Conservation (phyloP, 2,797 vertebrate genomes). For the Graptemys geographica region DNA sequence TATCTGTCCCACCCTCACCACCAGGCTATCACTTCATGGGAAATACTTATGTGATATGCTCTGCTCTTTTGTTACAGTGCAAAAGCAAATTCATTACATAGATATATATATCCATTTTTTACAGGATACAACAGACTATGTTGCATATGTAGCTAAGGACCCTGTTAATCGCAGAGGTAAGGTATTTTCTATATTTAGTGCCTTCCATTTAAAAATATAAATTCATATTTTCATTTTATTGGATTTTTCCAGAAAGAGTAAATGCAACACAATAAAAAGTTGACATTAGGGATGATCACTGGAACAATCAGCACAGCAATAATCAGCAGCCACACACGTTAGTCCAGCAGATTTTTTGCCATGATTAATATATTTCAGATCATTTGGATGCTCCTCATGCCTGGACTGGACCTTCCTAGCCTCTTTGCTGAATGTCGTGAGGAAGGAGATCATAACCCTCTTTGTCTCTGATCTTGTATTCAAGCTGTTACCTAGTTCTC, state of each 20-base stretch:
- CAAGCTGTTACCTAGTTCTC: not conserved
- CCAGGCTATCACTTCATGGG: not conserved
- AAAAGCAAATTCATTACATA: not conserved
- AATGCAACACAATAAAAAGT: not conserved
- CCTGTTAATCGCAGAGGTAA: constrained; percentile 99
- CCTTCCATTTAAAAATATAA: constrained; percentile 10
- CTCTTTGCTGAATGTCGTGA: not conserved
- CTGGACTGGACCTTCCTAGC: not conserved
- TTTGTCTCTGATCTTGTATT: constrained; percentile 3
- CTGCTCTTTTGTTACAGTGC: constrained; percentile 1
- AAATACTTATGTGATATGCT: not conserved
- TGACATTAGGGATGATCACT: not conserved
- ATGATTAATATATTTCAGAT: not conserved
- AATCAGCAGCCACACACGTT: not conserved
- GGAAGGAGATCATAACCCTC: not conserved
- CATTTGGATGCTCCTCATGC: not conserved
- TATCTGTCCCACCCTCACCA: not conserved
- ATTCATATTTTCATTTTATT: not conserved
- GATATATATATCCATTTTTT: constrained; percentile 17
- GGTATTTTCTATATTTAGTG: constrained; percentile 34
- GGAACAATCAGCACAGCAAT: not conserved
- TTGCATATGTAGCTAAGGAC: constrained; percentile 99
- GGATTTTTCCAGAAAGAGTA: not conserved
- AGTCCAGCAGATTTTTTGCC: not conserved
- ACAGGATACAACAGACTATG: constrained; percentile 97